Evolutionary conservation across 2,113 vertebrate genomes (phyloP).

Genomic region (Scomber japonicus): DNA sequence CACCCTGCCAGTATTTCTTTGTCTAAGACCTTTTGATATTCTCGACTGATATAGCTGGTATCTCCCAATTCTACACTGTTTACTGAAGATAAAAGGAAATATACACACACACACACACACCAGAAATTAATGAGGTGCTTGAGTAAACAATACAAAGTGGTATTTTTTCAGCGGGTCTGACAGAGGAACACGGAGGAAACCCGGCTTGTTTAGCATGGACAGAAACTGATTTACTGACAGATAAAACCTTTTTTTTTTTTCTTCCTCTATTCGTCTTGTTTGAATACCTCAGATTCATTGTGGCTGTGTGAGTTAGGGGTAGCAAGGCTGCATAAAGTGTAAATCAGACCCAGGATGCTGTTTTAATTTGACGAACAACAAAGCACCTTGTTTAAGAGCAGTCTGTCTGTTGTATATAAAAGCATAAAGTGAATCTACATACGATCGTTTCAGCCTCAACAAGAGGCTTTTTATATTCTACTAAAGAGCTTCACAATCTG

Average conservation of each 20-base stretch:
- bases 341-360: neutral
- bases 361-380: constrained; percentile 22
- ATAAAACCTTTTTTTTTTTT: neutral
- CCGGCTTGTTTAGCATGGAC: neutral
- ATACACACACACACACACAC: constrained; percentile 5
- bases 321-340: neutral
- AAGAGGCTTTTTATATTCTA: neutral
- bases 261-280: neutral
- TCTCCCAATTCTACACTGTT: constrained; percentile 19
- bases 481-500: neutral
- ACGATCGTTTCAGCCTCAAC: neutral
- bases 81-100: constrained; percentile 46
- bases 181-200: constrained; percentile 1
- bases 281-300: neutral
- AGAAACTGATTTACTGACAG: neutral
- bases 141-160: constrained; percentile 19
- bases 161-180: constrained; percentile 22
- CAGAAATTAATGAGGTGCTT: constrained; percentile 45
- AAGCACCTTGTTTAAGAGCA: neutral
- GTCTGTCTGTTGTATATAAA: neutral
- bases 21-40: constrained; percentile 36
- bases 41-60: neutral
- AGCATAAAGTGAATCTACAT: neutral
- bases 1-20: constrained; percentile 20
- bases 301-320: neutral